Percentiles rank a stretch among this genome's conserved stretches.
Conservation (phyloP, 2,797 vertebrate genomes). For the Amblyopsis hoosieri region DNA sequence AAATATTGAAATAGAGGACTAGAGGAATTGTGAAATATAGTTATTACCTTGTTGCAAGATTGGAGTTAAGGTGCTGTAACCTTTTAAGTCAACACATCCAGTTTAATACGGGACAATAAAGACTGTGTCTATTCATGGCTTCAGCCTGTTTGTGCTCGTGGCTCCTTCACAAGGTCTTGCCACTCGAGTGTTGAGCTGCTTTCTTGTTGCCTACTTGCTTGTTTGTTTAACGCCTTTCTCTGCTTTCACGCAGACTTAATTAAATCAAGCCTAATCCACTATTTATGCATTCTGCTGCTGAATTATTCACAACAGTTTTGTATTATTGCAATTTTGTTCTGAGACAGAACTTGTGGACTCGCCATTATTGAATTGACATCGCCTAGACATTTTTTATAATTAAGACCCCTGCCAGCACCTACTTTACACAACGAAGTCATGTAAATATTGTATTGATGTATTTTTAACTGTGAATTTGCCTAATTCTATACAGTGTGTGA, state of each 20-base stretch:
- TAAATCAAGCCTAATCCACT: conserved; percentile 82
- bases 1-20: conserved; percentile 8
- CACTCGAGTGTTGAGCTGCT: conserved; percentile 63
- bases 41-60: not conserved
- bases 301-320: conserved; percentile 82
- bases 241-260: conserved; percentile 76
- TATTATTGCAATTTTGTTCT: conserved; percentile 75
- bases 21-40: not conserved
- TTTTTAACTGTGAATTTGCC: conserved; percentile 65
- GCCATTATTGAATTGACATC: conserved; percentile 70
- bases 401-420: conserved; percentile 43
- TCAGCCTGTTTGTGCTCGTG: conserved; percentile 59
- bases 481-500: conserved; percentile 60
- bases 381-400: conserved; percentile 77
- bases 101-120: conserved; percentile 32
- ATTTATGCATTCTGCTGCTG: conserved; percentile 80
- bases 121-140: conserved; percentile 38
- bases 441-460: conserved; percentile 73
- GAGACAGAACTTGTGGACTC: conserved; percentile 67
- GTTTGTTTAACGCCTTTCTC: conserved; percentile 72
- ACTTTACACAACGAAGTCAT: conserved; percentile 55
- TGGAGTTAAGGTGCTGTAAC: not conserved
- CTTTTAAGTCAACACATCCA: conserved; percentile 32
- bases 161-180: conserved; percentile 56
- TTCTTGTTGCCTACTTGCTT: conserved; percentile 68